Percentiles rank a stretch among this genome's conserved stretches.
These are phyloP conservation scores for Eristalis intricaria DNA, from an alignment of 2,888 invertebrate genomes.

Conservation along the genomic window DNA sequence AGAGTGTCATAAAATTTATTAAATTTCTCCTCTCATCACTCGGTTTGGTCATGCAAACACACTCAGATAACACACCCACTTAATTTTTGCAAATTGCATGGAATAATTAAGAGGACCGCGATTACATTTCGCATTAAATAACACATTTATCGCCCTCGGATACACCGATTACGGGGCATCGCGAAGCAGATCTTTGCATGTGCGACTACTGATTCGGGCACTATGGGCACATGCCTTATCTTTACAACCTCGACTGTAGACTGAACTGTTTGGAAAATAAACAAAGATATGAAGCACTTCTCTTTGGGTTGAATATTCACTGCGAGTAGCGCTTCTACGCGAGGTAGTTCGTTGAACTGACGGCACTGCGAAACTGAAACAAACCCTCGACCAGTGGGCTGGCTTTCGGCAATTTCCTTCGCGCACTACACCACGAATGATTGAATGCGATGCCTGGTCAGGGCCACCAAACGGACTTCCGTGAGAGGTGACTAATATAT, in stretches of 20 bases:
- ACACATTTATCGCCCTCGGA: not conserved
- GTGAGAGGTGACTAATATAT: not conserved
- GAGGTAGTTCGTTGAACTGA: not conserved
- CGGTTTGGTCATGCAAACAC: too few species aligned
- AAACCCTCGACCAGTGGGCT: not conserved
- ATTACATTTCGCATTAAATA: not conserved
- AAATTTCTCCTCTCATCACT: not conserved
- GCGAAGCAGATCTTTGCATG: not conserved
- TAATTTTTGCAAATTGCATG: too few species aligned
- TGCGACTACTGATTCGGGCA: not conserved
- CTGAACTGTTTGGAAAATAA: not conserved
- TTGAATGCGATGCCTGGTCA: not conserved
- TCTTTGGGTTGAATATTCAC: not conserved
- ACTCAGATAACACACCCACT: not conserved
- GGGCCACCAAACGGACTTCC: not conserved
- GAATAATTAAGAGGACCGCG: too few species aligned
- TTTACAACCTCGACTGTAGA: not conserved
- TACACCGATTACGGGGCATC: not conserved
- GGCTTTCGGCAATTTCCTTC: not conserved
- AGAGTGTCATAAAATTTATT: not conserved
- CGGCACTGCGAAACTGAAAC: not conserved
- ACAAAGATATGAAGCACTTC: not conserved
- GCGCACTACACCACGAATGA: not conserved
- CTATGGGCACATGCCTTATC: not conserved
- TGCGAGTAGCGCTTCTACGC: not conserved